phyloP scores from a whole-genome alignment of 2,113 vertebrate genomes.

The Hydrolagus affinis region DNA sequence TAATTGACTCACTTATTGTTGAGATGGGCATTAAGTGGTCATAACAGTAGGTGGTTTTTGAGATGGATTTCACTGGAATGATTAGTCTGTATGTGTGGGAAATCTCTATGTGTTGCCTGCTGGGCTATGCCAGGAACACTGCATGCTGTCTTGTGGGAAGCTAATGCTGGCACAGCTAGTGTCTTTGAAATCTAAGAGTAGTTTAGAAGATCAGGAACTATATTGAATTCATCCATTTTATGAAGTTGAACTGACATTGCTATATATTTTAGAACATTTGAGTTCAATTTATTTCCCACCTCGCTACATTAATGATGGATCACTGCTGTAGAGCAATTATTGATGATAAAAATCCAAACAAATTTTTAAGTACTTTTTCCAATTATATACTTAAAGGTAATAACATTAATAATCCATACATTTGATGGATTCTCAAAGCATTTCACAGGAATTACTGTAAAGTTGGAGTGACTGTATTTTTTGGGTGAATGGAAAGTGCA shows the following conservation, averaged over 20 bases:
- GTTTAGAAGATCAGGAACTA: background rate
- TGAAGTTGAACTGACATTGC: background rate
- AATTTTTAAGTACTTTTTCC: no score
- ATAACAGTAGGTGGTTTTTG: background rate
- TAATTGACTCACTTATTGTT: background rate
- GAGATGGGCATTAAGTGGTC: background rate
- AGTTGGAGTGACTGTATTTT: no score
- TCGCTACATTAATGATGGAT: background rate
- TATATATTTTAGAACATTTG: background rate
- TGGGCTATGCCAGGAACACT: slow-evolving; percentile 7
- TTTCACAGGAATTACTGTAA: no score
- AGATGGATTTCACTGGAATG: background rate
- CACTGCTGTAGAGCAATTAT: no score
- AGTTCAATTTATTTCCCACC: background rate
- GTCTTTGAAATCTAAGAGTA: background rate
- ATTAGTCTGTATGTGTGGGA: background rate
- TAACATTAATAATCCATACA: no score
- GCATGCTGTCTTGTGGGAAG: background rate
- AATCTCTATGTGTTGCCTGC: background rate
- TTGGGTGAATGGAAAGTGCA: no score
- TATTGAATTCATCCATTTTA: background rate
- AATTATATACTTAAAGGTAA: no score
- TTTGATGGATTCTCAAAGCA: no score
- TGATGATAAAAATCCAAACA: no score
- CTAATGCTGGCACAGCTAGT: background rate